phyloP scores from a whole-genome alignment of 92 coral and sea anemone genomes.

The Porites cylindrica region DNA sequence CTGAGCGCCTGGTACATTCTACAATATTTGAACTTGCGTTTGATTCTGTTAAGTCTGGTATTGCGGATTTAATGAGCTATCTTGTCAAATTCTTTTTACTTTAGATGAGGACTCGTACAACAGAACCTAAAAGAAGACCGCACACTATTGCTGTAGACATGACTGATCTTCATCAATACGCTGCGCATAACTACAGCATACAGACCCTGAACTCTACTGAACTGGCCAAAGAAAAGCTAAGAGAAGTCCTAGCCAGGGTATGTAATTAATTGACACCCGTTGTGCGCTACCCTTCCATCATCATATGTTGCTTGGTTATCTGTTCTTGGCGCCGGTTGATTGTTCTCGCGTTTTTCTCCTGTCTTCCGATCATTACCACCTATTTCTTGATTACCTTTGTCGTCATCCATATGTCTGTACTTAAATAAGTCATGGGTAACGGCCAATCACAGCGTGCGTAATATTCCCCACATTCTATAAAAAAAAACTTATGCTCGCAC shows the following conservation, averaged over 20 bases:
- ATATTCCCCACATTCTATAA: too few species aligned
- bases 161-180: constrained; percentile 73
- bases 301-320: background rate
- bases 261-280: background rate
- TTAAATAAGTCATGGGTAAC: too few species aligned
- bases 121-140: constrained; percentile 65
- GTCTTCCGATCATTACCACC: too few species aligned
- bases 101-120: constrained; percentile 73
- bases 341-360: too few species aligned
- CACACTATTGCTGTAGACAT: constrained; percentile 83
- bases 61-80: background rate
- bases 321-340: background rate
- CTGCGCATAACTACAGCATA: constrained; percentile 95
- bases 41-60: background rate
- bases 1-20: too few species aligned
- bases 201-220: constrained; percentile 96
- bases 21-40: too few species aligned
- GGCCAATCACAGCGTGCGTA: too few species aligned
- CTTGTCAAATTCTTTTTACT: background rate
- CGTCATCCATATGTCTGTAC: too few species aligned
- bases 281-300: background rate
- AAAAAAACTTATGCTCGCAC: too few species aligned
- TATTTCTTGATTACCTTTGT: too few species aligned
- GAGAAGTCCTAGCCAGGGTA: constrained; percentile 81
- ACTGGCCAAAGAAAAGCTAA: constrained; percentile 87